Conservation (phyloP, 2,113 vertebrate genomes). For the Gadus chalcogrammus region DNA sequence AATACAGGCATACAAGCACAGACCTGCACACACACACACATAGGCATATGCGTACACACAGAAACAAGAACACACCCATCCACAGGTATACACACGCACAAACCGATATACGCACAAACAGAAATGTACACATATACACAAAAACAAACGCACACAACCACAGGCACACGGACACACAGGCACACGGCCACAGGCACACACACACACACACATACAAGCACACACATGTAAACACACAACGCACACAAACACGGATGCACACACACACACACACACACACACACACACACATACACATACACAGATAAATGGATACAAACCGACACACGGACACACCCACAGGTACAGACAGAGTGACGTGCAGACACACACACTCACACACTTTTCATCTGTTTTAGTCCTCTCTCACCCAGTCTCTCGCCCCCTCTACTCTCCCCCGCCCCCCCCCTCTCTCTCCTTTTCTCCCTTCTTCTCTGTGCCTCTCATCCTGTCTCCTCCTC, state of each 20-base stretch:
- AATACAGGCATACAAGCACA: slow-evolving; percentile 3
- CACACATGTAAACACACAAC: not conserved
- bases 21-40: slow-evolving; percentile 7
- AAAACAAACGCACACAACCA: slow-evolving; percentile 13
- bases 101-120: slow-evolving; percentile 23
- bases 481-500: slow-evolving; percentile 23
- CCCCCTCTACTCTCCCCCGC: not conserved
- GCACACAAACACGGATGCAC: not conserved
- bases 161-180: not conserved
- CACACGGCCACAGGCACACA: slow-evolving; percentile 17
- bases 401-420: not conserved
- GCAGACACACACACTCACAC: slow-evolving; percentile 14
- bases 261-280: not conserved
- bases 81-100: not conserved
- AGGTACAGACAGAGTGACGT: not conserved
- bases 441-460: not conserved
- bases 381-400: not conserved
- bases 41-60: slow-evolving; percentile 21
- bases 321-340: slow-evolving; percentile 2
- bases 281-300: not conserved
- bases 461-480: not conserved
- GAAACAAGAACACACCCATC: slow-evolving; percentile 7
- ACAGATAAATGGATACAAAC: slow-evolving; percentile 15
- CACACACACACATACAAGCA: slow-evolving; percentile 5
- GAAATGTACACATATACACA: slow-evolving; percentile 10